Evolutionary conservation across 1,140 invertebrate genomes (phyloP).

Genomic region (Holcopasites calliopsidis): DNA sequence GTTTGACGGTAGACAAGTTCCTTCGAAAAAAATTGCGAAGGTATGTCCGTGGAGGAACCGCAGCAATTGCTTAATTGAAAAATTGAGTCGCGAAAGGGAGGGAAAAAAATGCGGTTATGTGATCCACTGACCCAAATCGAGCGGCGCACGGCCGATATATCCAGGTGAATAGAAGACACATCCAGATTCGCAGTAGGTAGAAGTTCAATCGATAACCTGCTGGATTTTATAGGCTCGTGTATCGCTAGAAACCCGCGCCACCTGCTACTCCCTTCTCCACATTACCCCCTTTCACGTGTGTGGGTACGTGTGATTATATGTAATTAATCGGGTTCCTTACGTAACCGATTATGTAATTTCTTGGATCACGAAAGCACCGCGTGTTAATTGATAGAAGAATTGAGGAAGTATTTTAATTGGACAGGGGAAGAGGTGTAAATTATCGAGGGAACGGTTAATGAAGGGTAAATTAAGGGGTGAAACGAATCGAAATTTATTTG

Average conservation of each 20-base stretch:
- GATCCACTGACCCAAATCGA: slow-evolving; percentile 77
- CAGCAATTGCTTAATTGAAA: slow-evolving; percentile 69
- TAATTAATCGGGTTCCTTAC: slow-evolving; percentile 26
- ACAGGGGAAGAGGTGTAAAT: no score
- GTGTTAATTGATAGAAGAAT: background rate
- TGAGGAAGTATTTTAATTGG: background rate
- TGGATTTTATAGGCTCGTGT: slow-evolving; percentile 65
- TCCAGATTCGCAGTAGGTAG: slow-evolving; percentile 76
- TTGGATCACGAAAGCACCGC: background rate
- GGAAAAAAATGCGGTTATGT: slow-evolving; percentile 68
- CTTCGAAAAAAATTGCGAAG: slow-evolving; percentile 50
- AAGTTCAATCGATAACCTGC: slow-evolving; percentile 75
- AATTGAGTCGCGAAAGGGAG: slow-evolving; percentile 62
- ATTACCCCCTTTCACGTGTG: no score
- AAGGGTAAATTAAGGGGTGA: no score
- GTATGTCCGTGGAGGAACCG: slow-evolving; percentile 58
- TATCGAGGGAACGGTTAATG: no score
- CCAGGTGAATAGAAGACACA: slow-evolving; percentile 69
- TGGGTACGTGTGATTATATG: background rate
- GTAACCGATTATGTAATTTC: slow-evolving; percentile 13
- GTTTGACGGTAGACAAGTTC: background rate
- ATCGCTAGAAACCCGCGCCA: slow-evolving; percentile 27
- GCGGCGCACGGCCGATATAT: slow-evolving; percentile 58
- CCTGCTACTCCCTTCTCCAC: background rate
- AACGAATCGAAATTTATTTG: no score